Percentiles rank a stretch among this genome's conserved stretches.
phyloP scores from a whole-genome alignment of 2,113 vertebrate genomes.

The Phalacrocorax brasilianus region DNA sequence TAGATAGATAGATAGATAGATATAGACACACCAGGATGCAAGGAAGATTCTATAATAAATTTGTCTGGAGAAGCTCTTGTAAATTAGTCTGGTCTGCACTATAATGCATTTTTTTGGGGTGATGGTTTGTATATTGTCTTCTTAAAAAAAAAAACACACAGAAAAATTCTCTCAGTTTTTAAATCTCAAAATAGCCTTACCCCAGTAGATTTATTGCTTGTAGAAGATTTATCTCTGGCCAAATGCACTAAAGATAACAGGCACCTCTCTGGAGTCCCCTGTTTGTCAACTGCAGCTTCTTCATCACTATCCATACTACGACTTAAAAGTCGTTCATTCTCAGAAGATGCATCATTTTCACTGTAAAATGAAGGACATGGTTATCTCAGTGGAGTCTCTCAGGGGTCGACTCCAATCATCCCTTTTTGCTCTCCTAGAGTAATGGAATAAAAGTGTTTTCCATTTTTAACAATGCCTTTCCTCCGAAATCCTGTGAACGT shows the following conservation, averaged over 20 bases:
- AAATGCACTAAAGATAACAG: constrained; percentile 91
- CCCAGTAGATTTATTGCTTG: constrained; percentile 87
- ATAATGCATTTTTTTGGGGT: background rate
- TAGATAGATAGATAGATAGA: no score
- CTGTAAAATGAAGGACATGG: constrained; percentile 65
- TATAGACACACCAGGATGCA: background rate
- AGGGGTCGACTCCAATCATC: background rate
- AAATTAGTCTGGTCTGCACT: background rate
- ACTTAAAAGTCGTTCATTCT: constrained; percentile 94
- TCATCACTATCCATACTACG: constrained; percentile 97
- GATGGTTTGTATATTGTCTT: background rate
- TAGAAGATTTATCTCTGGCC: constrained; percentile 81
- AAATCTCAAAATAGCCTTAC: constrained; percentile 70
- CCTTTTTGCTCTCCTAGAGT: background rate
- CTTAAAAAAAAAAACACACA: background rate
- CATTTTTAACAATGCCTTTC: background rate
- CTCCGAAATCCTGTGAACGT: background rate
- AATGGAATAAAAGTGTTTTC: background rate
- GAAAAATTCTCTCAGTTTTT: background rate
- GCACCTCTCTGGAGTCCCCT: constrained; percentile 87
- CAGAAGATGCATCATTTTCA: constrained; percentile 96
- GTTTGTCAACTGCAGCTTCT: constrained; percentile 90
- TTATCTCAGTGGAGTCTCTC: background rate
- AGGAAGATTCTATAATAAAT: background rate
- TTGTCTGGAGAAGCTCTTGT: background rate